Evolutionary conservation across 2,797 vertebrate species (phyloP).

Genomic region (Manis pentadactyla): DNA sequence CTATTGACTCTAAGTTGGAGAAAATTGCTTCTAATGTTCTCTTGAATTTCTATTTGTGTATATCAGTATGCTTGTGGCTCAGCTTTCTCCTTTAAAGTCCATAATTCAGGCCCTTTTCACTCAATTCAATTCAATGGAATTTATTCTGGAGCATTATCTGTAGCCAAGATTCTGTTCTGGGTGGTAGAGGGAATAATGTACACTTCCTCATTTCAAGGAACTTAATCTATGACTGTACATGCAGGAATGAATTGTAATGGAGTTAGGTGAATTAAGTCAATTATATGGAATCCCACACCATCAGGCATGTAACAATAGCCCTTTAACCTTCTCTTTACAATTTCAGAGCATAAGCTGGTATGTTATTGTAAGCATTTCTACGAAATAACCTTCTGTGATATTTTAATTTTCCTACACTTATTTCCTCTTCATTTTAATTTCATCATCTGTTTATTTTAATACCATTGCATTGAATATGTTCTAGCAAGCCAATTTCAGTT

Average conservation of each 20-base stretch:
- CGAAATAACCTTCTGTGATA: background rate
- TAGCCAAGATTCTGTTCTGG: background rate
- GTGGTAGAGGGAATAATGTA: background rate
- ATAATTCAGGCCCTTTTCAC: background rate
- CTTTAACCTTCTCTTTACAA: background rate
- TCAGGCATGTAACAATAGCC: background rate
- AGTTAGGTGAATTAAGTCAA: background rate
- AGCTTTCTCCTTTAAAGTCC: background rate
- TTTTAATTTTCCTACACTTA: conserved; percentile 13
- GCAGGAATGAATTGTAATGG: background rate
- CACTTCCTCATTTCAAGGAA: background rate
- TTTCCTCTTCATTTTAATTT: background rate
- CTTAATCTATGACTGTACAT: background rate
- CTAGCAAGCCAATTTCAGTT: background rate
- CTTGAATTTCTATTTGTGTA: background rate
- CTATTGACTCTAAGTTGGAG: background rate
- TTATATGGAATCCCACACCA: background rate
- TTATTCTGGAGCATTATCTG: background rate
- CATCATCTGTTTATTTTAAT: background rate
- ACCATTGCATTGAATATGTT: background rate
- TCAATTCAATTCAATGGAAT: background rate
- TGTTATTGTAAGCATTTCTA: background rate
- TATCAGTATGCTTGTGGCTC: background rate
- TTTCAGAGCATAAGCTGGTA: background rate
- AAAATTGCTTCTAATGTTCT: background rate